Conservation (phyloP, 2,888 invertebrate species). For the Caenorhabditis virilis region DNA sequence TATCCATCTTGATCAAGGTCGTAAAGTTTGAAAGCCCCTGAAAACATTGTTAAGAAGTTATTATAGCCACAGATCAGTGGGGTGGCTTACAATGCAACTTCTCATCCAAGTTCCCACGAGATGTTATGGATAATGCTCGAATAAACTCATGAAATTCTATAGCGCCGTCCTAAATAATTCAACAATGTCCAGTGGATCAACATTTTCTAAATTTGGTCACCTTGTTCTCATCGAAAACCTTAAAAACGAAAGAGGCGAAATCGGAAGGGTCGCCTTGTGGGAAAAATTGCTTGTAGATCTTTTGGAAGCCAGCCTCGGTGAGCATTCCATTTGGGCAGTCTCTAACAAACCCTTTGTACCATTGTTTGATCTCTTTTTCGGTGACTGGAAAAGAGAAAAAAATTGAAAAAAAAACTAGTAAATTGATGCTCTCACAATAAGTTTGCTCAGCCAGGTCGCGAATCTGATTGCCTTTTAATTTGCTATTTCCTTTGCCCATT, state of each 20-base stretch:
- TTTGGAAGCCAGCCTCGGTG: conserved; percentile 96
- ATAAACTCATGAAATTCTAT: conserved; percentile 99
- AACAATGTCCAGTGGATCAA: neutral
- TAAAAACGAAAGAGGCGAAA: conserved; percentile 95
- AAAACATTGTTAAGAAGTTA: too few species aligned
- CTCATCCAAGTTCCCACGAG: conserved; percentile 95
- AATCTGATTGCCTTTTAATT: conserved; percentile 92
- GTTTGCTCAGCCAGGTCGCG: conserved; percentile 88
- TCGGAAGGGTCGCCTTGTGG: conserved; percentile 98
- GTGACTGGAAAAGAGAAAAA: conserved; percentile 67
- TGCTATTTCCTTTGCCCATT: conserved; percentile 95
- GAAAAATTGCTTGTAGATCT: conserved; percentile 99
- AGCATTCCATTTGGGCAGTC: conserved; percentile 93
- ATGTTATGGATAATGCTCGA: conserved; percentile 94
- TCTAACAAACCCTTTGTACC: conserved; percentile 86
- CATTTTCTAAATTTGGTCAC: conserved; percentile 76
- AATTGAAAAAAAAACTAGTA: neutral
- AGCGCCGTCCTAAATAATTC: conserved; percentile 83
- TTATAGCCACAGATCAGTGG: too few species aligned
- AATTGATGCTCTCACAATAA: conserved; percentile 79
- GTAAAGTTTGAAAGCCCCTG: conserved; percentile 94
- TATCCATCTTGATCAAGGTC: conserved; percentile 95
- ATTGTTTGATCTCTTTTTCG: conserved; percentile 71
- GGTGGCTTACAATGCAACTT: conserved; percentile 86
- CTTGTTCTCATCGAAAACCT: conserved; percentile 97